Base-by-base conservation (phyloP, 2,888 invertebrate species). In the Ferdinandea cuprea region DNA sequence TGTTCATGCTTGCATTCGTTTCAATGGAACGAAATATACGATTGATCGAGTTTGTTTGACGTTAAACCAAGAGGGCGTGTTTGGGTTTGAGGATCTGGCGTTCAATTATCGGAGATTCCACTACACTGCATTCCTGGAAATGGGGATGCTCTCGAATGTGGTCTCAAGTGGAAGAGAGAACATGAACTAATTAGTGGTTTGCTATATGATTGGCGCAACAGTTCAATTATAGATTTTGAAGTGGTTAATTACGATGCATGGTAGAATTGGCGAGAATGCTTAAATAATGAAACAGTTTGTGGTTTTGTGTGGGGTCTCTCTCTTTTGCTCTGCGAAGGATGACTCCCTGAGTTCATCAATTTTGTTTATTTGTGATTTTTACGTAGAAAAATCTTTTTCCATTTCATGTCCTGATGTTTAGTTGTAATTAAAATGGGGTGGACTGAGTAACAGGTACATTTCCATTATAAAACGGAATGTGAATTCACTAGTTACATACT, bases 171-270 rank as follows among this genome's bases (percentile, higher is more conserved):
- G 54, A 76, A 68, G 72, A 72, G 83, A 66, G 68, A 78, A 71
- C 65, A 72, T 77, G 81, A 72, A 78, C 83, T 83, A 83, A 78
- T 83, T 81, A 81, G 77, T 77, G 81, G 81, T 81, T 81, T 54
- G 54, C 42, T 81, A 81, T 81, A 71, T 3, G 25, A 81, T 81
- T 83, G 78, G 83, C 78, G 83, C 83, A 83, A 83, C 83, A 83
- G 83, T 83, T 83, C 83, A 83, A 83, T 83, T 83, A 83, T 73
- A 73, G 63, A 78, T 15, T 78, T 68, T 83, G 56, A 78, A 83
- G 83, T 83, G 78, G 83, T 83, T 83, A 83, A 78, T 83, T 83
- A 83, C 78, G 77, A 68, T 73, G 83, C 72, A 73, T 68, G 61
- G 50, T 58, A 52, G 35, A 77, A 59, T 72, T 78, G 56, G 50